Percentiles rank a stretch among this genome's conserved stretches.
phyloP scores from a whole-genome alignment of 2,797 vertebrate genomes.

The Notolabrus celidotus region DNA sequence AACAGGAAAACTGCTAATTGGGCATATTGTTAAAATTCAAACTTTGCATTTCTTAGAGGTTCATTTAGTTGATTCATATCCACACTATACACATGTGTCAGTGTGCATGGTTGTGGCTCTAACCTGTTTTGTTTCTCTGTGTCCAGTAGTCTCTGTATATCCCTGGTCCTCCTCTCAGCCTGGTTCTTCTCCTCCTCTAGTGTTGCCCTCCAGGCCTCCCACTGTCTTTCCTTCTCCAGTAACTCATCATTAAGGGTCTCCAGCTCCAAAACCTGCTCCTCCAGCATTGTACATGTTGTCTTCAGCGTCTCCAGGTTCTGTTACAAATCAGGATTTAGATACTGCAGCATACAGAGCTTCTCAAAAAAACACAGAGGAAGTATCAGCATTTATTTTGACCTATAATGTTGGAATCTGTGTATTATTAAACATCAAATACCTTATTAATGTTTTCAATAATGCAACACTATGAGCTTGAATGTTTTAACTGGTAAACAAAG shows the following conservation, averaged over 20 bases:
- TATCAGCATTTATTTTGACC: too few species aligned
- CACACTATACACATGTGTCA: not conserved
- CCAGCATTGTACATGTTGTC: constrained; percentile 98
- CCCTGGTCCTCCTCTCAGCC: constrained; percentile 94
- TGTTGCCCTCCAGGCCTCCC: constrained; percentile 94
- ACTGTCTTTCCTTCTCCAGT: constrained; percentile 96
- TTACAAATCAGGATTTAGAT: not conserved
- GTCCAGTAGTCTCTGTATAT: constrained; percentile 96
- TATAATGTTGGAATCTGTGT: too few species aligned
- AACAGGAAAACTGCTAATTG: not conserved
- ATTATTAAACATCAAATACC: too few species aligned
- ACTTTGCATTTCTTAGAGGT: not conserved
- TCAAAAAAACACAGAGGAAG: too few species aligned
- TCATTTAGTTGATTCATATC: not conserved
- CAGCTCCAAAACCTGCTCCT: constrained; percentile 97
- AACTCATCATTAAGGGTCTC: constrained; percentile 97
- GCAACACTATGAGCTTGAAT: not conserved
- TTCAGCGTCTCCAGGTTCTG: constrained; percentile 99
- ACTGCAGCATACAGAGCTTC: too few species aligned
- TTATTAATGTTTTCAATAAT: too few species aligned
- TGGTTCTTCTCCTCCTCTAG: constrained; percentile 97
- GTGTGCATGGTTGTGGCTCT: not conserved
- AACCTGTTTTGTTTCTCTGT: constrained; percentile 98
- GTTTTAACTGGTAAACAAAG: not conserved
- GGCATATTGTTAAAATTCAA: not conserved